Evolutionary conservation across 2,113 vertebrate genomes (phyloP).

Genomic region (Forbesichthys agassizii): DNA sequence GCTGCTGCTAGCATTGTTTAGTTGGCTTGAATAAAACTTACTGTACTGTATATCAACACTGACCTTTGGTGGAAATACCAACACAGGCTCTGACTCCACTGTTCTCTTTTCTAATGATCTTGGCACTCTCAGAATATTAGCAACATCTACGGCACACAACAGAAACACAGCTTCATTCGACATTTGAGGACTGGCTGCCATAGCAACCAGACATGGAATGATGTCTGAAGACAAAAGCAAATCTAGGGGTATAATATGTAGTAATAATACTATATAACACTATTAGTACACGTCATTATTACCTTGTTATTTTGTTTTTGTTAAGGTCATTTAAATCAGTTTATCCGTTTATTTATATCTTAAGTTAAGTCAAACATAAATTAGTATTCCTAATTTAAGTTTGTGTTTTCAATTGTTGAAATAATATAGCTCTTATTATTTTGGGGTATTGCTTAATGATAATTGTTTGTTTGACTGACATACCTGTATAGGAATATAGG

Average conservation of each 20-base stretch:
- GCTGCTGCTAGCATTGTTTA: conserved; percentile 41
- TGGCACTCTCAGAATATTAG: conserved; percentile 32
- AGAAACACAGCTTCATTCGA: conserved; percentile 32
- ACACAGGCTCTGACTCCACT: conserved; percentile 32
- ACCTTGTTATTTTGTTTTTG: too few relatives aligned
- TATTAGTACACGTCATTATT: too few relatives aligned
- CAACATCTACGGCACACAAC: conserved; percentile 22
- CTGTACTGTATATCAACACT: conserved; percentile 22
- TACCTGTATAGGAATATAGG: not conserved
- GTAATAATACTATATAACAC: too few relatives aligned
- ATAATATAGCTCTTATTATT: too few relatives aligned
- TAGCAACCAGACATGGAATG: conserved; percentile 46
- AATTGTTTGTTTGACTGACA: too few relatives aligned
- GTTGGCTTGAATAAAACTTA: conserved; percentile 51
- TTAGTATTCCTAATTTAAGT: too few relatives aligned
- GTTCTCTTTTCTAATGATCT: conserved; percentile 56
- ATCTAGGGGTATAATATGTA: too few relatives aligned
- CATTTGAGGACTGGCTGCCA: conserved; percentile 49
- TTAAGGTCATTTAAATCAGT: too few relatives aligned
- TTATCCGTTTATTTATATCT: too few relatives aligned
- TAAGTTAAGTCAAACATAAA: too few relatives aligned
- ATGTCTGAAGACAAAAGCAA: conserved; percentile 30
- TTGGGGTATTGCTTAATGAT: too few relatives aligned
- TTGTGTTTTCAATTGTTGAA: too few relatives aligned
- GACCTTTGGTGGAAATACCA: conserved; percentile 67